Conservation (phyloP, 2,797 vertebrate genomes). For the Masticophis lateralis region DNA sequence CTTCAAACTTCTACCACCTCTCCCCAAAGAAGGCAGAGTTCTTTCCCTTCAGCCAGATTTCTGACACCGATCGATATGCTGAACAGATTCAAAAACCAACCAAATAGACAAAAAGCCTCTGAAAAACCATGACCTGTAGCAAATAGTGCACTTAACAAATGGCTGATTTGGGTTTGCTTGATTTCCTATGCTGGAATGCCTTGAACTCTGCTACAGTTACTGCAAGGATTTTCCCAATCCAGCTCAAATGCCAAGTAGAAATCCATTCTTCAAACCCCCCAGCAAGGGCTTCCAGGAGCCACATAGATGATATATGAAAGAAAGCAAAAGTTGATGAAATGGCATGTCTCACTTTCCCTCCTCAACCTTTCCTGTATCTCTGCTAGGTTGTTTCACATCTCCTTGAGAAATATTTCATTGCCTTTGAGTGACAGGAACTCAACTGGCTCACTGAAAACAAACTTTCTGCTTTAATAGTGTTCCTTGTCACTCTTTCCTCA, state of each 20-base stretch:
- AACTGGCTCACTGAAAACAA: not conserved
- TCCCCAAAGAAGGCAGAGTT: not conserved
- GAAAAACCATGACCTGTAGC: conserved; percentile 4
- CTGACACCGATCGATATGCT: conserved; percentile 13
- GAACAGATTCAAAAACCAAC: not conserved
- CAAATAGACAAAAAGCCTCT: not conserved
- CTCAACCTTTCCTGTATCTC: conserved; percentile 1
- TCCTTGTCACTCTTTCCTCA: not conserved
- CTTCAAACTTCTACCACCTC: not conserved
- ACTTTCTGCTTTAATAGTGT: not conserved
- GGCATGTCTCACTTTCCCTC: not conserved
- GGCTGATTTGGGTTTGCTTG: conserved; percentile 10
- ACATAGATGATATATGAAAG: not conserved
- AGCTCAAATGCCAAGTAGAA: conserved; percentile 27
- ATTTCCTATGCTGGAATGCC: conserved; percentile 15
- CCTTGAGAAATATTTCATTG: not conserved
- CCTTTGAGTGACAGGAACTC: not conserved
- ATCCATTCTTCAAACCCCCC: conserved; percentile 20
- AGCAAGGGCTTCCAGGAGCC: conserved; percentile 8
- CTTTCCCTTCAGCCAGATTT: conserved; percentile 14
- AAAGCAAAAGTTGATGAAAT: not conserved
- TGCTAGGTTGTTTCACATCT: not conserved
- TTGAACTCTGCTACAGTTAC: conserved; percentile 8
- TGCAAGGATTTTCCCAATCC: conserved; percentile 18
- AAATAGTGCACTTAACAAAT: not conserved